phyloP scores from a whole-genome alignment of 1,140 invertebrate genomes.

The Drosophila tristis region DNA sequence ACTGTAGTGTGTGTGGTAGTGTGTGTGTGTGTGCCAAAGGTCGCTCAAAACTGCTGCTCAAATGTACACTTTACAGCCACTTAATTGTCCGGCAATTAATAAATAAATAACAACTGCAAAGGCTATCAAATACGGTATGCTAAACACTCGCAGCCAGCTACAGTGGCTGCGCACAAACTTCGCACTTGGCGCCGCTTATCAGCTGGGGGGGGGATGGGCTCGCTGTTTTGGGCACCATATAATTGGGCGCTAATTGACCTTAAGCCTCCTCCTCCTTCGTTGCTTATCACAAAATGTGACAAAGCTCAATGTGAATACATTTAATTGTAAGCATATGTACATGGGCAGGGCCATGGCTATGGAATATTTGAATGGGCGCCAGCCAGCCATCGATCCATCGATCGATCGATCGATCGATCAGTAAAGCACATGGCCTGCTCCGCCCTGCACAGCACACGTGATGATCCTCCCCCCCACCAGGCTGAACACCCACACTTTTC shows the following conservation, averaged over 20 bases:
- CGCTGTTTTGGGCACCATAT: slow-evolving; percentile 3
- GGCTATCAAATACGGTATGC: not conserved
- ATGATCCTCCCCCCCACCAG: not conserved
- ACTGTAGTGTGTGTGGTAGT: too few species aligned
- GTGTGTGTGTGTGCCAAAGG: slow-evolving; percentile 35
- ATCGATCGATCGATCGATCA: slow-evolving; percentile 17
- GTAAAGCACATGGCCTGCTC: slow-evolving; percentile 19
- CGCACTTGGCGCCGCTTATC: slow-evolving; percentile 26
- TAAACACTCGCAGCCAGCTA: not conserved
- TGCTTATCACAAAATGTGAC: too few species aligned
- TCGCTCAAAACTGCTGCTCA: slow-evolving; percentile 39
- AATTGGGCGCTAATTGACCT: slow-evolving; percentile 46
- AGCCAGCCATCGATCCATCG: slow-evolving; percentile 3
- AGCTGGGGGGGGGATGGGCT: not conserved
- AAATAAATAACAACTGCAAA: slow-evolving; percentile 1
- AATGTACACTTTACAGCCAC: slow-evolving; percentile 47
- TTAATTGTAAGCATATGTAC: slow-evolving; percentile 7
- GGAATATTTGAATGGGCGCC: slow-evolving; percentile 32
- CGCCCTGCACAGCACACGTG: not conserved
- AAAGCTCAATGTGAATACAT: slow-evolving; percentile 11
- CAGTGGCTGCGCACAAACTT: slow-evolving; percentile 19
- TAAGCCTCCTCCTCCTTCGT: slow-evolving; percentile 9
- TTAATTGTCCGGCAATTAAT: slow-evolving; percentile 43
- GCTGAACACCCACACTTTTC: not conserved
- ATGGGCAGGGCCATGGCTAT: not conserved